Percentiles rank a stretch among this genome's conserved stretches.
Conservation (phyloP, 2,888 invertebrate genomes). For the Acanthoscelides obtectus region DNA sequence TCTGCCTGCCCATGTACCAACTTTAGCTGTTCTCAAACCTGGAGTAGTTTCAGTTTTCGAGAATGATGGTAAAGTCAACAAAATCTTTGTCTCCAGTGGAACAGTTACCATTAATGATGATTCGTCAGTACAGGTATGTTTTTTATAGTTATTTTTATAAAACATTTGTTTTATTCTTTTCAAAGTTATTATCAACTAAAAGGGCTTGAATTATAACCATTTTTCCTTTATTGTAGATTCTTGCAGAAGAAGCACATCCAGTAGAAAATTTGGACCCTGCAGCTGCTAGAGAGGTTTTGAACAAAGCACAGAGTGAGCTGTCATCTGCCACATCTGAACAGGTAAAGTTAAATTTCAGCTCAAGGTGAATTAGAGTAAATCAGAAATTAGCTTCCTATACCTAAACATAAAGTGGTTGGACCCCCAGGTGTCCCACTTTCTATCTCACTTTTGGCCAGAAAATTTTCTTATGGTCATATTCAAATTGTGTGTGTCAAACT, state of each 20-base stretch:
- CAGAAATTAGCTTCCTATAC: too few relatives aligned
- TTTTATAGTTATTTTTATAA: constrained; percentile 2
- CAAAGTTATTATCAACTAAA: too few relatives aligned
- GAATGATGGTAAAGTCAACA: constrained; percentile 75
- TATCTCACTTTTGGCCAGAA: not conserved
- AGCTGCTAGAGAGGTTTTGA: constrained; percentile 78
- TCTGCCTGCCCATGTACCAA: constrained; percentile 92
- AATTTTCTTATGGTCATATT: too few relatives aligned
- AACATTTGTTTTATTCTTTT: not conserved
- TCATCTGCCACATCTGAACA: constrained; percentile 76
- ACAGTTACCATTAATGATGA: constrained; percentile 95
- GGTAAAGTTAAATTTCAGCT: constrained; percentile 51
- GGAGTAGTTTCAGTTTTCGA: constrained; percentile 91
- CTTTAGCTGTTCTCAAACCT: constrained; percentile 89
- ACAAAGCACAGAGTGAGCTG: constrained; percentile 78
- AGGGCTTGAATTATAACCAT: too few relatives aligned
- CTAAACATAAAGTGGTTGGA: too few relatives aligned
- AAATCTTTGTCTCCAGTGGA: constrained; percentile 95
- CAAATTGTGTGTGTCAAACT: too few relatives aligned
- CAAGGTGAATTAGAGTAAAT: too few relatives aligned
- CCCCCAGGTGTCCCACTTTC: constrained; percentile 4
- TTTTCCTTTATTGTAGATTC: constrained; percentile 54
- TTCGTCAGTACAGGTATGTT: constrained; percentile 79
- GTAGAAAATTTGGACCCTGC: constrained; percentile 75
- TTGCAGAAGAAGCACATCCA: constrained; percentile 93